Conservation (phyloP, 1,140 invertebrate genomes). For the Euura lappo region DNA sequence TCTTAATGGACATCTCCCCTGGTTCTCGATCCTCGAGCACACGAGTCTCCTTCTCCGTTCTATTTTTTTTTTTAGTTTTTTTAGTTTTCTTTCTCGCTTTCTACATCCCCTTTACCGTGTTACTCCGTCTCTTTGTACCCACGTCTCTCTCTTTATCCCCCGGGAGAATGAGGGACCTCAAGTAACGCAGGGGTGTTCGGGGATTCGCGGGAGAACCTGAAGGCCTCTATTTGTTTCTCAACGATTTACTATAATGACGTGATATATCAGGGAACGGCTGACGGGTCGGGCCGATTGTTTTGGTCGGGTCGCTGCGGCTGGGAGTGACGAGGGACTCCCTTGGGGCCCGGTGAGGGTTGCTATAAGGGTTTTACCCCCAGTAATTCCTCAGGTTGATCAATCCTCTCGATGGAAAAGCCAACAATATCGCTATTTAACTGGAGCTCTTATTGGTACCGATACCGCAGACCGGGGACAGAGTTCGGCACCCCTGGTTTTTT, state of each 20-base stretch:
- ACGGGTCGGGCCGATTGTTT: slow-evolving; percentile 12
- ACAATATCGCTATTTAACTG: not conserved
- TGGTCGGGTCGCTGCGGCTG: slow-evolving; percentile 9
- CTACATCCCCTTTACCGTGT: slow-evolving; percentile 8
- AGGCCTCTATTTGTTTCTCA: slow-evolving; percentile 12
- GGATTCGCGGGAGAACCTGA: slow-evolving; percentile 8
- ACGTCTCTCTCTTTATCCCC: not conserved
- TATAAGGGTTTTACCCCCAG: not conserved
- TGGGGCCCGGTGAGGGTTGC: not conserved
- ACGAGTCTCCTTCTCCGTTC: not conserved
- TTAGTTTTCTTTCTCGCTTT: slow-evolving; percentile 11
- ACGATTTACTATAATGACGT: slow-evolving; percentile 14
- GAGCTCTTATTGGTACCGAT: not conserved
- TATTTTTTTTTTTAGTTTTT: not conserved
- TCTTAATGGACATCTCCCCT: slow-evolving; percentile 43
- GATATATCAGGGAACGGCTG: slow-evolving; percentile 12
- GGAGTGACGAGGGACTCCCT: slow-evolving; percentile 9
- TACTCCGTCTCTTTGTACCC: not conserved
- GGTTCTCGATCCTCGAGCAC: slow-evolving; percentile 11
- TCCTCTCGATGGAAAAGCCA: not conserved
- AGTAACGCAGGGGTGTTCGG: slow-evolving; percentile 12
- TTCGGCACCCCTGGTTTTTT: too few species aligned
- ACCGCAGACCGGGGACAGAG: too few species aligned
- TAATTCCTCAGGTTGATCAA: slow-evolving; percentile 8
- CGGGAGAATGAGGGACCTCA: slow-evolving; percentile 16